Evolutionary conservation across 2,797 vertebrate species (phyloP), one percentile per base, ranked within the genome.

Genomic region (Sebastes diaconus): DNA sequence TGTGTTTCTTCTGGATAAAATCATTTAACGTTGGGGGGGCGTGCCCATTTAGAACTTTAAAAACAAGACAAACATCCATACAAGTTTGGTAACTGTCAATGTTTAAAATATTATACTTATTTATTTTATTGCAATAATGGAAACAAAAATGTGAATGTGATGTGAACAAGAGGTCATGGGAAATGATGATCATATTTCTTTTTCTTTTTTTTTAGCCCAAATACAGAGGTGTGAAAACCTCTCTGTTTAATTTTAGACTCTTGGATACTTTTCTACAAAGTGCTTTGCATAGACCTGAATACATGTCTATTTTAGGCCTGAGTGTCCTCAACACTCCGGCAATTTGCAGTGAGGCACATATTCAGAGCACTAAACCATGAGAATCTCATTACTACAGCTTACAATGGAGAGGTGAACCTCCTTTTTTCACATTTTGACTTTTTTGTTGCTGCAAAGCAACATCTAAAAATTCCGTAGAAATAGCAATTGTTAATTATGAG

Each of bases 301-400:
- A 65, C 13, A 50, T 52, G 3, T 64, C 39, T 42, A 59, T 39
- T 60, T 72, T 59, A 24, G 58, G 57, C 64, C 71, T 39, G 18
- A 42, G 24, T 58, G 63, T 66, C 27, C 27, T 59, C 46, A 73
- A 59, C 22, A 61, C 39, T 81, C 34, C 1, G 12, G 2, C 39
- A 42, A 42, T 42, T 42, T 42, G 39, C 39, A 42, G 39, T 42
- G 39, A 42, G 5, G 73, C 67, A 54, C 1, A 13, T 66, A 79
- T 55, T 75, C 54, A 66, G 60, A 74, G 25, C 18, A 55, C 54
- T 46, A 27, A 68, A 73, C 82, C 73, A 64, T 42, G 39, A 57
- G 29, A 68, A 58, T 76, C 18, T 72, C 50, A 82, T 52, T 54
- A 73, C 63, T 68, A 22, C 25, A 11, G 64, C 54, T 69, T 68